Conservation (phyloP, 2,797 vertebrate genomes). For the Falco columbarius region DNA sequence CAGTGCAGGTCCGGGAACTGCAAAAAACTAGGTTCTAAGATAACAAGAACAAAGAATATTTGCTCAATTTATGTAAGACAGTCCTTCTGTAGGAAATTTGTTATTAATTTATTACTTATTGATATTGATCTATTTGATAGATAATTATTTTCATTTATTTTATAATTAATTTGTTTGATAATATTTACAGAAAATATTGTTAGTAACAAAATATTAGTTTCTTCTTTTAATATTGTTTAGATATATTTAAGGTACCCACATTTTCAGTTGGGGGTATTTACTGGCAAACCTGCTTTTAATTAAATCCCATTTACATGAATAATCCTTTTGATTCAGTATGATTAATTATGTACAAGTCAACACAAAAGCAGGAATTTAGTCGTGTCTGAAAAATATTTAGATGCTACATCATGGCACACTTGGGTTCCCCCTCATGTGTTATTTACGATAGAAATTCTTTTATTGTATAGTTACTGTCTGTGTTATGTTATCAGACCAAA, state of each 20-base stretch:
- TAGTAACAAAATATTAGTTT: neutral
- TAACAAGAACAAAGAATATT: neutral
- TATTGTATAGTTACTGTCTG: neutral
- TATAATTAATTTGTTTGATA: neutral
- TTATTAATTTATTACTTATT: neutral
- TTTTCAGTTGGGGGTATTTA: neutral
- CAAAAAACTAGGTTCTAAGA: neutral
- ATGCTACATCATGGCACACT: neutral
- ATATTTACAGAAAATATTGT: neutral
- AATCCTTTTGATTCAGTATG: slow-evolving; percentile 9
- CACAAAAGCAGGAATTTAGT: neutral
- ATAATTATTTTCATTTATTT: neutral
- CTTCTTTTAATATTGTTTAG: slow-evolving; percentile 14
- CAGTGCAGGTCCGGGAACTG: neutral
- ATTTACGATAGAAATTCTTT: neutral
- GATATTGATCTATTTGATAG: neutral
- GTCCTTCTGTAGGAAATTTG: neutral
- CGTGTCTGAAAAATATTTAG: slow-evolving; percentile 17
- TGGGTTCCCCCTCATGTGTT: neutral
- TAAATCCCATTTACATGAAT: neutral
- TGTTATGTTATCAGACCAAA: neutral
- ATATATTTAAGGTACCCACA: neutral
- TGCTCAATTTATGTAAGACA: neutral
- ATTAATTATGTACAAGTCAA: neutral
- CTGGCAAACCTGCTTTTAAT: slow-evolving; percentile 15